Percentiles rank a stretch among this genome's conserved stretches.
Evolutionary conservation across 1,140 invertebrate genomes (phyloP).

Genomic region (Bemisia tabaci): DNA sequence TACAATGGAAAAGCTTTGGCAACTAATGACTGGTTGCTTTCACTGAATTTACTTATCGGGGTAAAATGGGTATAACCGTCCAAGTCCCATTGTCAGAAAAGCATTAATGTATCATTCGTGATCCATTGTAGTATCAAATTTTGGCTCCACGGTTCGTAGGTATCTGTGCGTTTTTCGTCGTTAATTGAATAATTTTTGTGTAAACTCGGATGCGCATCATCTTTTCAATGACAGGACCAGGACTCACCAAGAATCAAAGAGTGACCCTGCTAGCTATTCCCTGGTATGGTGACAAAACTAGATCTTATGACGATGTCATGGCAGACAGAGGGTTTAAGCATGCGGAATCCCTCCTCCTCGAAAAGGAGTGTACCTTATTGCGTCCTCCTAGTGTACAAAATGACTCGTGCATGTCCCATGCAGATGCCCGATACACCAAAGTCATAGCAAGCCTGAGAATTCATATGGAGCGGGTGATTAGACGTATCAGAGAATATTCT

Average conservation of each 20-base stretch:
- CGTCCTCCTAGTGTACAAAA: slow-evolving; percentile 30
- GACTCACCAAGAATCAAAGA: background rate
- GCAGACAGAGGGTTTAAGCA: slow-evolving; percentile 32
- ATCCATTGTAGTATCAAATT: no score
- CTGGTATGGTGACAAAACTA: background rate
- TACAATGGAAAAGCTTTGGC: no score
- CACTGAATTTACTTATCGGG: no score
- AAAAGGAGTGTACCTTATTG: slow-evolving; percentile 25
- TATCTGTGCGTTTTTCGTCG: no score
- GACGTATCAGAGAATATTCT: slow-evolving; percentile 28
- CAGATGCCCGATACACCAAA: slow-evolving; percentile 28
- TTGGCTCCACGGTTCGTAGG: no score
- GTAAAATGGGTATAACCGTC: no score
- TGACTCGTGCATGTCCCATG: slow-evolving; percentile 21
- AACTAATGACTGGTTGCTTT: no score
- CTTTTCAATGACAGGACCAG: no score
- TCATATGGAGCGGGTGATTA: slow-evolving; percentile 30
- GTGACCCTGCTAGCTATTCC: background rate
- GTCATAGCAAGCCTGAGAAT: slow-evolving; percentile 31
- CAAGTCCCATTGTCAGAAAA: no score
- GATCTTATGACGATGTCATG: slow-evolving; percentile 21
- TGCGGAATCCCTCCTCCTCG: slow-evolving; percentile 21
- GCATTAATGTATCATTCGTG: no score
- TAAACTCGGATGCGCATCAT: no score
- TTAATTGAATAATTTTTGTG: no score